Base-by-base conservation (phyloP, 2,113 vertebrate species). In the Coracopsis vasa region DNA sequence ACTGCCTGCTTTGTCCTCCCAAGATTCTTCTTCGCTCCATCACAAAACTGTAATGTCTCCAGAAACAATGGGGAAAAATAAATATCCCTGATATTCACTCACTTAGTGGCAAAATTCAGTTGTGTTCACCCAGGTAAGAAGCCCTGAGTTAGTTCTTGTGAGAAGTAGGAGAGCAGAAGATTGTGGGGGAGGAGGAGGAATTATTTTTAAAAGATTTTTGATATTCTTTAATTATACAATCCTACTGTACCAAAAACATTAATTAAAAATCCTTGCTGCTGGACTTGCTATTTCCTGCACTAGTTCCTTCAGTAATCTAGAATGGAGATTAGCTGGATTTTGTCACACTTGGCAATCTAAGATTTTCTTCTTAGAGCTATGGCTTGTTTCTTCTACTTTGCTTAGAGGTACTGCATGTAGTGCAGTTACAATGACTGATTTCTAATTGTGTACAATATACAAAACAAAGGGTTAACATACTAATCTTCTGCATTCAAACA, bases 381-480 rank as follows among this genome's bases (percentile, higher is more conserved):
- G 3, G 54, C 92, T 88, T 88, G 61, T 13, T 93, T 14, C 23
- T 87, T 53, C 50, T 72, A 51, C 64, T 78, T 88, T 71, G 45
- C 69, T 88, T 53, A 29, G 25, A 93, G 64, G 27, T 73, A 67
- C 54, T 83, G 27, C 24, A 13, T 12, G 14, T 41, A 86, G 35
- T 44, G n/a, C 50, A 75, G 64, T 81, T 75, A 72, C 35, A 77
- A 35, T 58, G 64, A 82, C 33, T 71, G 62, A 95, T 61, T 84
- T 69, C 5, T 64, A 92, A 54, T 29, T 33, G 54, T 86, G 11
- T 41, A 79, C 62, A 65, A 77, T 29, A 56, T 4, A 60, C n/a
- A 94, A 83, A 95, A 80, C 39, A 79, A 96, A 92, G 94, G 69
- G 92, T 95, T 96, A 96, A 96, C 61, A 16, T 11, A 41, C 33